phyloP scores from a whole-genome alignment of 2,888 invertebrate genomes.

The Drosophila neotestacea region DNA sequence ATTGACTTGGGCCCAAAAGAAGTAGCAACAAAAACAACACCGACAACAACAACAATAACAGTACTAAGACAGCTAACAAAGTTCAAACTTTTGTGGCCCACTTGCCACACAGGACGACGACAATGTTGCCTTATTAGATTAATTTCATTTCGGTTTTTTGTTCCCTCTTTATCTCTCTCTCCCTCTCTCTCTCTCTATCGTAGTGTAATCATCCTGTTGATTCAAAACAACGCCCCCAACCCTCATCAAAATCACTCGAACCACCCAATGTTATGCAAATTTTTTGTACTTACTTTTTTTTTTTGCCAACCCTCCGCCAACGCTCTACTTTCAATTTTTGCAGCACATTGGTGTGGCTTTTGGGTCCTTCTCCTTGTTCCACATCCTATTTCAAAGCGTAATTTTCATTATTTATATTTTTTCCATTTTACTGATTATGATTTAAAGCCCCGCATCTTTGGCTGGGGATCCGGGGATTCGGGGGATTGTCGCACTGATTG shows the following conservation, averaged over 20 bases:
- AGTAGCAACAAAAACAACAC: constrained; percentile 22
- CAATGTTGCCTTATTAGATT: constrained; percentile 84
- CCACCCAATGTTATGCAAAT: constrained; percentile 73
- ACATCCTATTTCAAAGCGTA: constrained; percentile 38
- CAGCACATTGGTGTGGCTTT: constrained; percentile 26
- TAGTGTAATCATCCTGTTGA: constrained; percentile 74
- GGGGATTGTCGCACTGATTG: constrained; percentile 73
- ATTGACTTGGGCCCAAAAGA: constrained; percentile 80
- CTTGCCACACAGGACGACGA: constrained; percentile 46
- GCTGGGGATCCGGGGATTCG: constrained; percentile 13
- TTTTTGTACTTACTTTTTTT: constrained; percentile 39
- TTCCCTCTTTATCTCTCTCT: constrained; percentile 3
- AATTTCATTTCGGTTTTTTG: constrained; percentile 79
- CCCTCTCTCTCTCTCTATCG: constrained; percentile 6
- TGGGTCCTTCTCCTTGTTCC: constrained; percentile 26
- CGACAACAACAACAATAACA: constrained; percentile 6
- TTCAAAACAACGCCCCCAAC: constrained; percentile 57
- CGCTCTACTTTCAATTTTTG: constrained; percentile 74
- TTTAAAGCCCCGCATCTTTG: constrained; percentile 70
- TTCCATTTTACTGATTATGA: constrained; percentile 83
- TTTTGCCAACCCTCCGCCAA: constrained; percentile 65
- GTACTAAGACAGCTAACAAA: constrained; percentile 55
- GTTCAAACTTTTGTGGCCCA: constrained; percentile 45
- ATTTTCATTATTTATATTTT: constrained; percentile 82
- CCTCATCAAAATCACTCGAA: constrained; percentile 48